Evolutionary conservation across 2,797 vertebrate species (phyloP).

Genomic region (Lophura swinhoii): DNA sequence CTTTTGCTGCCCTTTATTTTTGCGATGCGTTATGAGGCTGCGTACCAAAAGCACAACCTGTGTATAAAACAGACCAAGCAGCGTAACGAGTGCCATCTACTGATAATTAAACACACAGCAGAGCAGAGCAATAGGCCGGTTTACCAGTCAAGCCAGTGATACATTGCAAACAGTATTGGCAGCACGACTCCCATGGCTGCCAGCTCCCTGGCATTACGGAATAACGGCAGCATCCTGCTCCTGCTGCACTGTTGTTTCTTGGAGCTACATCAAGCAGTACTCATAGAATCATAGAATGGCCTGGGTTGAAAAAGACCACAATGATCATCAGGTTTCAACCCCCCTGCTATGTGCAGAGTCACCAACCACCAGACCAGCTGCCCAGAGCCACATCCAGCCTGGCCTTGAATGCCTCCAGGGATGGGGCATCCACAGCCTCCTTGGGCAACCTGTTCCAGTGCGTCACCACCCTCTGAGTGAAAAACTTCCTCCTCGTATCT

Average conservation of each 20-base stretch:
- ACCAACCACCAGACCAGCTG: no score
- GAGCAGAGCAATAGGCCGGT: not conserved
- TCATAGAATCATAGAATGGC: not conserved
- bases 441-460: no score
- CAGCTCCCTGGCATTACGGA: not conserved
- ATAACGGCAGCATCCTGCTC: not conserved
- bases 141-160: fast-evolving
- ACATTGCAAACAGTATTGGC: fast-evolving
- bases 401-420: no score
- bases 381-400: no score
- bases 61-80: not conserved
- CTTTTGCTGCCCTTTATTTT: not conserved
- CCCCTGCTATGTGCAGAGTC: no score
- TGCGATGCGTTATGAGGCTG: not conserved
- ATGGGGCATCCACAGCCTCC: no score
- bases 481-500: no score
- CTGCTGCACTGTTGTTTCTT: not conserved
- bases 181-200: not conserved
- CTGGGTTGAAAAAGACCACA: no score
- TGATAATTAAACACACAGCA: not conserved
- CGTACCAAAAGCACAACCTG: not conserved
- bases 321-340: no score
- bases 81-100: slow-evolving; percentile 22
- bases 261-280: not conserved
- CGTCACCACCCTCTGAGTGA: no score